Evolutionary conservation across 2,113 vertebrate species (phyloP).

Genomic region (Eretmochelys imbricata): DNA sequence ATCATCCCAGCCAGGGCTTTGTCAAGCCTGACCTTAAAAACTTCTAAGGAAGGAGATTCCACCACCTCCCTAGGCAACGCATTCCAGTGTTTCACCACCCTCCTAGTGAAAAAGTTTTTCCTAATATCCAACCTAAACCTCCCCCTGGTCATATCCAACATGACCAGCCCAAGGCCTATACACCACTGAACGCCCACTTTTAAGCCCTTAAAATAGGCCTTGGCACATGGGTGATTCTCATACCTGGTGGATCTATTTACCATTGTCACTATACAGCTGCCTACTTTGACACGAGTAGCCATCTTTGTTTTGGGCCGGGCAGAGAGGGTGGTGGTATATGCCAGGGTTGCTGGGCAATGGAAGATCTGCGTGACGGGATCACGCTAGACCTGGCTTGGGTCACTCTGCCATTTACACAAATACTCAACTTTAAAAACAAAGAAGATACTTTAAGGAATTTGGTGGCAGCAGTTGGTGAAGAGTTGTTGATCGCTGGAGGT

Average conservation of each 20-base stretch:
- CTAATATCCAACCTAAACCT: too few relatives aligned
- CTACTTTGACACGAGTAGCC: constrained; percentile 60
- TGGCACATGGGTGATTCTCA: background rate
- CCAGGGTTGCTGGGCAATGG: background rate
- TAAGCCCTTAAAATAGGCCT: constrained; percentile 14
- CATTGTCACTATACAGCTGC: background rate
- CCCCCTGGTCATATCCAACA: background rate
- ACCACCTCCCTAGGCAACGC: too few relatives aligned
- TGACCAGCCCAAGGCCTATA: constrained; percentile 33
- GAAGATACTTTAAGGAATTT: background rate
- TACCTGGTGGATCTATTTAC: background rate
- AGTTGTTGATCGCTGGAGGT: background rate
- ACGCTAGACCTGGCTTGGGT: background rate
- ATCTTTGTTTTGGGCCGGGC: constrained; percentile 27
- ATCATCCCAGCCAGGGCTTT: too few relatives aligned
- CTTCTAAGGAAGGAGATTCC: too few relatives aligned
- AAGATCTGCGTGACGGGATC: background rate
- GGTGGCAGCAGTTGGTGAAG: background rate
- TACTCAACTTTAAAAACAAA: background rate
- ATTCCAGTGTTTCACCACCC: too few relatives aligned
- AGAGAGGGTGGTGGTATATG: constrained; percentile 47
- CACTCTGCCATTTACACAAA: constrained; percentile 15
- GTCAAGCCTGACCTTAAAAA: too few relatives aligned
- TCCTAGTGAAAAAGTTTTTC: too few relatives aligned
- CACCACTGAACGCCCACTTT: constrained; percentile 12